Conservation (phyloP, 1,140 invertebrate genomes). For the Papilio dardanus region DNA sequence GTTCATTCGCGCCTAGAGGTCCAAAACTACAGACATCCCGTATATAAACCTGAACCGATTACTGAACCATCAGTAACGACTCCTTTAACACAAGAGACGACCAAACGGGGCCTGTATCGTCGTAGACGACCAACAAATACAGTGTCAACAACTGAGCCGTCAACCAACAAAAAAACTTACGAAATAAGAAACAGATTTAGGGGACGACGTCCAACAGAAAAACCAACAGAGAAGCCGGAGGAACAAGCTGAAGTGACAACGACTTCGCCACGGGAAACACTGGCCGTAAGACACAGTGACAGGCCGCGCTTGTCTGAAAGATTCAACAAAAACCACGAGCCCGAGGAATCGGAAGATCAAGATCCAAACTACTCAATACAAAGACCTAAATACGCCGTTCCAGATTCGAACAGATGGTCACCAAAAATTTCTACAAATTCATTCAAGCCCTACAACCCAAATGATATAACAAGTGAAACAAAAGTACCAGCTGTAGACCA, state of each 20-base stretch:
- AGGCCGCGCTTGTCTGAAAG: constrained; percentile 71
- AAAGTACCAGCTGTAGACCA: constrained; percentile 58
- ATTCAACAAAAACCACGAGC: constrained; percentile 69
- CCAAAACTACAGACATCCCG: constrained; percentile 70
- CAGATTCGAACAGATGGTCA: constrained; percentile 85
- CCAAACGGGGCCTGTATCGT: constrained; percentile 66
- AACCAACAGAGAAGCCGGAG: constrained; percentile 70
- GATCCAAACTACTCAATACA: constrained; percentile 77
- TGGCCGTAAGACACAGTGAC: constrained; percentile 59
- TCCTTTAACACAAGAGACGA: constrained; percentile 51
- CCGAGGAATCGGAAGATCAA: constrained; percentile 74
- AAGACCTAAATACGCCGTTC: constrained; percentile 72
- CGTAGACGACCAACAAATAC: constrained; percentile 65
- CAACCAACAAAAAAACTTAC: constrained; percentile 61
- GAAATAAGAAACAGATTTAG: constrained; percentile 75
- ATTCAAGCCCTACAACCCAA: constrained; percentile 83
- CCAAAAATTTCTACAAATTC: constrained; percentile 83
- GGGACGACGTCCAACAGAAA: constrained; percentile 74
- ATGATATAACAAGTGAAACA: constrained; percentile 73
- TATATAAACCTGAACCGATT: constrained; percentile 72
- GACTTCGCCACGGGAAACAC: constrained; percentile 55
- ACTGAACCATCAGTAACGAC: constrained; percentile 54
- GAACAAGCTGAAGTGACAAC: constrained; percentile 54
- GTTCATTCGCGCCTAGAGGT: constrained; percentile 66
- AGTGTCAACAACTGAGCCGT: constrained; percentile 64